phyloP scores from a whole-genome alignment of 1,140 invertebrate species.

The Chironomus striatipennis region DNA sequence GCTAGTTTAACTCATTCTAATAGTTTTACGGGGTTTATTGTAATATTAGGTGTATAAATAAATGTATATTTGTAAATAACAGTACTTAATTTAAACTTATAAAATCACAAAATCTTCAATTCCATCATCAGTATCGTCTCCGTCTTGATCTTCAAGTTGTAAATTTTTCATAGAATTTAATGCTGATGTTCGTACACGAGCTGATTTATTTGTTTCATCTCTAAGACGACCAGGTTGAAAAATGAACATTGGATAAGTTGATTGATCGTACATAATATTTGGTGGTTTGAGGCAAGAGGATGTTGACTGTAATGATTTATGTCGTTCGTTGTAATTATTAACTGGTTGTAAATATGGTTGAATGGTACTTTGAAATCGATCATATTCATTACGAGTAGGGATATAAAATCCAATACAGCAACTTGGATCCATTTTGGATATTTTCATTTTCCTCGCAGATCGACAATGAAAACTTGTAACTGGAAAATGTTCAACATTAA shows the following conservation, averaged over 20 bases:
- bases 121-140: slow-evolving; percentile 56
- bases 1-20: too few relatives aligned
- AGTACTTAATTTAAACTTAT: slow-evolving; percentile 31
- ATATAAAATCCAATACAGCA: slow-evolving; percentile 90
- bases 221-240: slow-evolving; percentile 60
- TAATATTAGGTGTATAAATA: too few relatives aligned
- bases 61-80: too few relatives aligned
- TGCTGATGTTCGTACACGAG: too few relatives aligned
- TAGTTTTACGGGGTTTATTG: too few relatives aligned
- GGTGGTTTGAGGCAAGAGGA: slow-evolving; percentile 31
- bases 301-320: slow-evolving; percentile 24
- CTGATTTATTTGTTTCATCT: slow-evolving; percentile 41
- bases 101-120: slow-evolving; percentile 65
- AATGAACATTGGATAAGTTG: slow-evolving; percentile 71
- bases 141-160: slow-evolving; percentile 41
- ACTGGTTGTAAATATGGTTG: slow-evolving; percentile 53
- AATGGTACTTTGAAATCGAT: slow-evolving; percentile 61
- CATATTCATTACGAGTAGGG: slow-evolving; percentile 63
- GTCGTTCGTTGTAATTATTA: slow-evolving; percentile 35
- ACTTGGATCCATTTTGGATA: slow-evolving; percentile 87
- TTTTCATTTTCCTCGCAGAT: slow-evolving; percentile 75
- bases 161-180: slow-evolving; percentile 34
- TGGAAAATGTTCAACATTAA: slow-evolving; percentile 61
- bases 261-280: slow-evolving; percentile 30
- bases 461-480: slow-evolving; percentile 75